A percentile compares a stretch with the other conserved stretches of the same genome.
These are phyloP conservation scores for Clarias gariepinus DNA, from an alignment of 2,113 vertebrate genomes.

Conservation along the genomic window DNA sequence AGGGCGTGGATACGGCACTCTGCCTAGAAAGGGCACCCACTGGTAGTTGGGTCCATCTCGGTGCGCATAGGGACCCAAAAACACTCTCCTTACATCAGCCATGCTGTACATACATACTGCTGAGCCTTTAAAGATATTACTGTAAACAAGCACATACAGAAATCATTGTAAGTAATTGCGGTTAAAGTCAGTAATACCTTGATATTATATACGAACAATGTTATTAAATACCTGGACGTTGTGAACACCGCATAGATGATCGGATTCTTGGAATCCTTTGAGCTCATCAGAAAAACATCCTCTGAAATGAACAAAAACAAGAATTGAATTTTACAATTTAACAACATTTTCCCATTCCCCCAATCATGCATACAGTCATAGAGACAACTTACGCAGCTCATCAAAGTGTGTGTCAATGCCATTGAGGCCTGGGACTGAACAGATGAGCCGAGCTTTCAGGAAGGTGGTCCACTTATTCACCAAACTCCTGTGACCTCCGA, in stretches of 20 bases:
- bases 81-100: slow-evolving; percentile 92
- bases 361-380: neutral
- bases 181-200: neutral
- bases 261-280: slow-evolving; percentile 96
- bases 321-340: neutral
- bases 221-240: slow-evolving; percentile 85
- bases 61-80: slow-evolving; percentile 93
- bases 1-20: slow-evolving; percentile 94
- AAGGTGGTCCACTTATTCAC: slow-evolving; percentile 99
- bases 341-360: neutral
- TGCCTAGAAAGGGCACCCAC: slow-evolving; percentile 93
- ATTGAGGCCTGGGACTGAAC: slow-evolving; percentile 92
- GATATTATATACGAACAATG: neutral
- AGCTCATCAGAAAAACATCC: slow-evolving; percentile 95
- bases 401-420: slow-evolving; percentile 99
- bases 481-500: slow-evolving; percentile 95
- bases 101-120: slow-evolving; percentile 97
- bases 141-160: slow-evolving; percentile 59
- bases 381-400: slow-evolving; percentile 88
- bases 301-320: slow-evolving; percentile 72
- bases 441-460: slow-evolving; percentile 92
- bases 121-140: slow-evolving; percentile 97
- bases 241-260: slow-evolving; percentile 94
- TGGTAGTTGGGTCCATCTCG: slow-evolving; percentile 96
- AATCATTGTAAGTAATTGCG: neutral